phyloP scores from a whole-genome alignment of 2,113 vertebrate genomes.

The Isurus oxyrinchus region DNA sequence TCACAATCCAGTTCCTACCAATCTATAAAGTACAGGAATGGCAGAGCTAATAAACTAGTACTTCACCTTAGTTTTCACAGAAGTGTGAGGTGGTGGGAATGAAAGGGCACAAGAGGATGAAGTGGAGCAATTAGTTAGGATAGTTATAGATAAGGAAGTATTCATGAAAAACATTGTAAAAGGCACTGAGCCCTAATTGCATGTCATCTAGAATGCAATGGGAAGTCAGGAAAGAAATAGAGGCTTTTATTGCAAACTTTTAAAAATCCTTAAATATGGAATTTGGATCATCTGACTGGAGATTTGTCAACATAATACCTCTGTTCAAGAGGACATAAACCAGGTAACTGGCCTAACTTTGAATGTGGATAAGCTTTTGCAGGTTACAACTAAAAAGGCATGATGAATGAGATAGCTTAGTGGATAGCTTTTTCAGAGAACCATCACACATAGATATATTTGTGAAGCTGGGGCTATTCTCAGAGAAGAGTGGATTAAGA shows the following conservation, averaged over 20 bases:
- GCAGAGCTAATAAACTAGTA: background rate
- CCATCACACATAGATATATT: background rate
- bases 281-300: background rate
- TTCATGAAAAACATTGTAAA: background rate
- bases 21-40: background rate
- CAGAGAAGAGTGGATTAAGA: background rate
- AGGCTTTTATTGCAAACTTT: background rate
- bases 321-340: background rate
- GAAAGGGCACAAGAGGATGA: background rate
- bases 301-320: background rate
- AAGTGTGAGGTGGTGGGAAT: background rate
- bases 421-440: background rate
- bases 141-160: background rate
- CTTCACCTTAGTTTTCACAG: background rate
- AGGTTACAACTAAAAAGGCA: background rate
- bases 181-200: background rate
- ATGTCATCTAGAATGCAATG: background rate
- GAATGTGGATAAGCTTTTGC: background rate
- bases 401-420: background rate
- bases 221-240: background rate
- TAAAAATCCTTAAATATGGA: background rate
- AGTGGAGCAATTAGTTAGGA: background rate
- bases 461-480: background rate
- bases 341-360: background rate
- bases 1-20: background rate